Evolutionary conservation across 2,888 invertebrate species (phyloP), one percentile per base, ranked within the genome.

Genomic region (Acronicta aceris): DNA sequence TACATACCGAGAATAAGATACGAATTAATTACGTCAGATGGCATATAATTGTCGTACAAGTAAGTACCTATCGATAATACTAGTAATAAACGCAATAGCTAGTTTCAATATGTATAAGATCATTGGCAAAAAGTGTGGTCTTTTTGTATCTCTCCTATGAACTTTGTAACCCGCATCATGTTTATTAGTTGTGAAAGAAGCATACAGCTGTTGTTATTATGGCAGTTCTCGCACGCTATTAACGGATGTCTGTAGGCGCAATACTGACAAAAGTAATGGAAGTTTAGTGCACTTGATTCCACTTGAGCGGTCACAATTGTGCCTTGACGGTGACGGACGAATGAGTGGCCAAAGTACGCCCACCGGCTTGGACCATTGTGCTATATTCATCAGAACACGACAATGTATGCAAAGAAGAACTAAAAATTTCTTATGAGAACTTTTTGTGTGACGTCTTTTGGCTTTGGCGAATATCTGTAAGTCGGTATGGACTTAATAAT

Each of bases 251-350:
- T 87, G 89, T 89, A 87, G 89, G 88, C 87, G 88, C 87, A 86
- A 86, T 71, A 82, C 82, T 85, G 83, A 88, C 88, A 88, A 88
- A 89, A 83, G 86, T 88, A 89, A 89, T 89, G 83, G 85, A 83
- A 86, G 89, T 90, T 91, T 90, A 91, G 88, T 92, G 89, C 90
- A 90, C 89, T 92, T 91, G 89, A 90, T 89, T 89, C 90, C 91
- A 91, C 90, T 93, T 91, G 88, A 91, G 81, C 85, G 88, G 79
- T 81, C 84, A 81, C 89, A 89, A 90, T 90, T 90, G 90, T 85
- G 81, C 82, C 86, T 86, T 86, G 86, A 86, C 87, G 79, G 82
- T 86, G 86, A 86, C 87, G 79, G 82, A 79, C 79, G 71, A 46
- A 74, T 80, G 77, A 72, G 62, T 78, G 69, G 66, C 66, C 77